Evolutionary conservation across 1,140 invertebrate species (phyloP), one percentile per base, ranked within the genome.

Genomic region (Drosophila teissieri): DNA sequence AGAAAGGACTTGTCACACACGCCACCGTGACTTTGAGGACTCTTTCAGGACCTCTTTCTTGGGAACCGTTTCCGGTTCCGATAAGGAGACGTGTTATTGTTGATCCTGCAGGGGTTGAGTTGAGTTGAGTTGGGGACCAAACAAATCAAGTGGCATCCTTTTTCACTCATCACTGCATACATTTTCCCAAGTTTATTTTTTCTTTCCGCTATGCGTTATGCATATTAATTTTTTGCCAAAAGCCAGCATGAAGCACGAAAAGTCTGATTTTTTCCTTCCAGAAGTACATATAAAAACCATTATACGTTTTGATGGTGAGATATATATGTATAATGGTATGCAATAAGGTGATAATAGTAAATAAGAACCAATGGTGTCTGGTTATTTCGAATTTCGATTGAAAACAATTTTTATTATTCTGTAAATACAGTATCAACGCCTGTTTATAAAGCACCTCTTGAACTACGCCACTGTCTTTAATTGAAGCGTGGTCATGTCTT

Each of bases 121-220:
- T 22, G 57, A 31, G 27, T 7, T 31, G 27, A 31, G 31, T 31
- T 31, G 31, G 7, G 22, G 22, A n/a, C 37, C n/a, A 34, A 22
- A 45, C 19, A 37, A 11, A 24, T 40, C 22, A 36, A 73, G 55
- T 75, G 51, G 69, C 76, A 90, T 82, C 86, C 86, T 83, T 90
- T 90, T 88, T 80, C 82, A 91, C 88, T 90, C 86, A 86, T 83
- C 86, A 80, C 86, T 90, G 82, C 88, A 88, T 91, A 90, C 57
- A 86, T 90, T 86, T 83, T 64, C 44, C 45, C 51, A 80, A 88
- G 85, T 80, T 84, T 88, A 89, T 84, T 89, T 65, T 79, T 73
- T 80, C 53, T 63, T 78, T 69, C 83, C 83, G 72, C 52, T 54
- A 80, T 68, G 84, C 76, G 79, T 83, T 88, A 89, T 88, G 88